phyloP scores from a whole-genome alignment of 2,888 invertebrate genomes.

The Papilio protenor region DNA sequence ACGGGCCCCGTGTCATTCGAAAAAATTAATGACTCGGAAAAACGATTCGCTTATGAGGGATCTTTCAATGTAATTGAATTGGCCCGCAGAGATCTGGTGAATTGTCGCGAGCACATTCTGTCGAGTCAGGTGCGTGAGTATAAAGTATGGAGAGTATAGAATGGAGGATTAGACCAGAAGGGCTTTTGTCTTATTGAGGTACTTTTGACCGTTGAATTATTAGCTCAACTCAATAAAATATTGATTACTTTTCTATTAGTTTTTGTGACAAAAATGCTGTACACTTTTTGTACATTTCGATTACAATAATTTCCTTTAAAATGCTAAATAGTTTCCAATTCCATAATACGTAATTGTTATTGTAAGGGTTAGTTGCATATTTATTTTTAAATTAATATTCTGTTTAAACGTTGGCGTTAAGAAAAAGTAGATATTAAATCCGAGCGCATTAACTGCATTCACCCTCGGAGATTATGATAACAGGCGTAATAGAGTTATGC shows the following conservation, averaged over 20 bases:
- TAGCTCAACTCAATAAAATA: background rate
- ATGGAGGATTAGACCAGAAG: background rate
- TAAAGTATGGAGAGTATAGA: background rate
- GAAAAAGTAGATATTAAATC: slow-evolving; percentile 58
- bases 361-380: slow-evolving; percentile 30
- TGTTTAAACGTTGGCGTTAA: slow-evolving; percentile 29
- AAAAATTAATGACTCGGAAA: slow-evolving; percentile 85
- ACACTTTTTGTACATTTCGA: background rate
- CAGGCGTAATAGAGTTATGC: slow-evolving; percentile 79
- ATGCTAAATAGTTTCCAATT: background rate
- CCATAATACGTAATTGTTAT: slow-evolving; percentile 20
- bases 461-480: slow-evolving; percentile 76
- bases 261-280: too few species aligned
- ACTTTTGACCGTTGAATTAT: background rate
- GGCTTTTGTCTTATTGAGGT: background rate
- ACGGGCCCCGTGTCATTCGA: slow-evolving; percentile 81
- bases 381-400: slow-evolving; percentile 47
- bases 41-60: slow-evolving; percentile 85
- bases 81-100: slow-evolving; percentile 77
- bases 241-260: too few species aligned
- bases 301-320: background rate
- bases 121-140: slow-evolving; percentile 60
- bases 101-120: slow-evolving; percentile 67
- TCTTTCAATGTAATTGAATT: slow-evolving; percentile 84
- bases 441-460: slow-evolving; percentile 70